phyloP scores from a whole-genome alignment of 2,113 vertebrate species.

The Halichoerus grypus region DNA sequence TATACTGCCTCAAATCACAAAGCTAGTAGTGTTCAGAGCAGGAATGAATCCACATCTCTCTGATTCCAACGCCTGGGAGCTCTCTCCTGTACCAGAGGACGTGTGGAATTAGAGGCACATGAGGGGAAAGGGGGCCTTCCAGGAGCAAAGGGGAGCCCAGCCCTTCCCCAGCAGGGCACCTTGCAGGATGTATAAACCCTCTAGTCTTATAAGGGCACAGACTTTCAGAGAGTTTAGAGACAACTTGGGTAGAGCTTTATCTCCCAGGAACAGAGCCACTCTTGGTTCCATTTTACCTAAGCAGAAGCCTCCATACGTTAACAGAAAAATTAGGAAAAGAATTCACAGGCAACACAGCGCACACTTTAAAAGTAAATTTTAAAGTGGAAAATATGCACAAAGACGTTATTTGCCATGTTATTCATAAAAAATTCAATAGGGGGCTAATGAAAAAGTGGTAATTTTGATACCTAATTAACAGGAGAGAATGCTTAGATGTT shows the following conservation, averaged over 20 bases:
- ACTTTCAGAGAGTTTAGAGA: background rate
- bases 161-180: background rate
- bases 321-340: background rate
- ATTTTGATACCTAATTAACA: background rate
- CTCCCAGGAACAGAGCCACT: background rate
- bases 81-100: background rate
- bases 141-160: background rate
- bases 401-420: background rate
- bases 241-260: background rate
- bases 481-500: background rate
- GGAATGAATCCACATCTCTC: background rate
- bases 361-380: background rate
- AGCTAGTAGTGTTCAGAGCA: background rate
- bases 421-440: background rate
- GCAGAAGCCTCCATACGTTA: background rate
- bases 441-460: slow-evolving; percentile 6
- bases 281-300: background rate
- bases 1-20: background rate
- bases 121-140: background rate
- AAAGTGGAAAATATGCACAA: background rate
- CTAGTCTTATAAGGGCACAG: background rate
- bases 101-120: too few species aligned
- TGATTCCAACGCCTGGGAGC: background rate
- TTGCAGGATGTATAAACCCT: background rate
- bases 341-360: background rate